Percentiles rank a stretch among this genome's conserved stretches.
These are phyloP conservation scores for Hozukius guyotensis DNA, from an alignment of 2,797 vertebrate genomes.

Conservation along the genomic window DNA sequence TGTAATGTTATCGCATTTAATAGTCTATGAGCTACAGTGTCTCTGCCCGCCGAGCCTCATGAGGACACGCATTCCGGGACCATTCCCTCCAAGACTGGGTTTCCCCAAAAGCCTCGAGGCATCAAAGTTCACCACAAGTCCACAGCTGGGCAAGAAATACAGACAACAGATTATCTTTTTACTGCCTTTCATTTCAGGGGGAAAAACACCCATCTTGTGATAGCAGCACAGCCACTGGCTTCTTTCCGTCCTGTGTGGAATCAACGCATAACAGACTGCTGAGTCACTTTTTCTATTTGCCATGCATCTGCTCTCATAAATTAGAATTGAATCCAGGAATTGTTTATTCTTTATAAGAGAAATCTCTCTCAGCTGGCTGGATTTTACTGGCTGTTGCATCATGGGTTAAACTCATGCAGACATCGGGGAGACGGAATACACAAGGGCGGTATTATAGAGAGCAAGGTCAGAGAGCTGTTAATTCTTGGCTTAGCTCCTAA, in stretches of 20 bases:
- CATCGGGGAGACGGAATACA: constrained; percentile 63
- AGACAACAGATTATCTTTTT: constrained; percentile 68
- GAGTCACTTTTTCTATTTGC: constrained; percentile 76
- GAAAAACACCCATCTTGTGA: constrained; percentile 58
- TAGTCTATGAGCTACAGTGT: constrained; percentile 11
- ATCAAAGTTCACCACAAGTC: constrained; percentile 65
- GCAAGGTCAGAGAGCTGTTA: constrained; percentile 74
- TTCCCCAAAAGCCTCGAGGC: constrained; percentile 68
- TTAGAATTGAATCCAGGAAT: constrained; percentile 39
- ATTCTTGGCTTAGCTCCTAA: constrained; percentile 65
- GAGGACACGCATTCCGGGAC: constrained; percentile 45
- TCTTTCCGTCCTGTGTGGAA: constrained; percentile 53
- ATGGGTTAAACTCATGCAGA: constrained; percentile 68
- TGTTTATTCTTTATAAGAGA: constrained; percentile 44
- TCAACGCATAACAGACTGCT: constrained; percentile 74
- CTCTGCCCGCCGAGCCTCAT: constrained; percentile 24
- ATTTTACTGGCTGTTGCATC: constrained; percentile 71
- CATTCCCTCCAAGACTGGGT: constrained; percentile 26
- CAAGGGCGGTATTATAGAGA: constrained; percentile 76
- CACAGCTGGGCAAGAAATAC: constrained; percentile 51
- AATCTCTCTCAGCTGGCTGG: constrained; percentile 37
- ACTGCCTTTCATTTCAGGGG: constrained; percentile 53
- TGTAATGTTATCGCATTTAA: constrained; percentile 2
- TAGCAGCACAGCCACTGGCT: constrained; percentile 37
- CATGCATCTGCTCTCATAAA: constrained; percentile 55